A percentile compares a stretch with the other conserved stretches of the same genome.
These are phyloP conservation scores for Nibea coibor DNA, from an alignment of 2,113 vertebrate genomes.

Conservation along the genomic window DNA sequence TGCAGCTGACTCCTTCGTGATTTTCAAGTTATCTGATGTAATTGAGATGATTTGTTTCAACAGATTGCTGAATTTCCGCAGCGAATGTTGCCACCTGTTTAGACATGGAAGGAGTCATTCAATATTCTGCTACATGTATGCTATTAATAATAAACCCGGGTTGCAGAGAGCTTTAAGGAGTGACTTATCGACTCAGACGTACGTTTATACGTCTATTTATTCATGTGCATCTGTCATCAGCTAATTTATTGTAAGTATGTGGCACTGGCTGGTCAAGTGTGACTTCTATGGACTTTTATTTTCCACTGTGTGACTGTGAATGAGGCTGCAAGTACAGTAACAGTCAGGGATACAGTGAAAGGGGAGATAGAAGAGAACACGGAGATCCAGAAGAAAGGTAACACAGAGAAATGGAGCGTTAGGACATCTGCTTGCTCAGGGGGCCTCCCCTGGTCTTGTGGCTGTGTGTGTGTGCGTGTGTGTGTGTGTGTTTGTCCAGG, in stretches of 20 bases:
- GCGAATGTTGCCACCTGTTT: constrained; percentile 1
- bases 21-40: constrained; percentile 32
- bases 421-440: constrained; percentile 78
- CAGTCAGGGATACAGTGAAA: not conserved
- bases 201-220: constrained; percentile 37
- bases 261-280: not conserved
- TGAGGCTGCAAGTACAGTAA: not conserved
- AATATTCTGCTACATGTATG: constrained; percentile 33
- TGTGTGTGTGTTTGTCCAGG: constrained; percentile 74
- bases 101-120: constrained; percentile 8
- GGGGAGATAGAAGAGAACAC: not conserved
- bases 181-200: constrained; percentile 50
- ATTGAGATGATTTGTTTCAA: constrained; percentile 38
- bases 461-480: constrained; percentile 48
- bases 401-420: constrained; percentile 48
- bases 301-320: not conserved
- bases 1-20: constrained; percentile 22
- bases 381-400: constrained; percentile 47
- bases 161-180: constrained; percentile 16
- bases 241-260: constrained; percentile 7
- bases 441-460: constrained; percentile 66
- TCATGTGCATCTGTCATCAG: constrained; percentile 37
- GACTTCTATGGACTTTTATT: not conserved
- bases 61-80: constrained; percentile 16
- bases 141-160: constrained; percentile 31